Base-by-base conservation (phyloP, 2,113 vertebrate species). In the Brevimyrus niger region DNA sequence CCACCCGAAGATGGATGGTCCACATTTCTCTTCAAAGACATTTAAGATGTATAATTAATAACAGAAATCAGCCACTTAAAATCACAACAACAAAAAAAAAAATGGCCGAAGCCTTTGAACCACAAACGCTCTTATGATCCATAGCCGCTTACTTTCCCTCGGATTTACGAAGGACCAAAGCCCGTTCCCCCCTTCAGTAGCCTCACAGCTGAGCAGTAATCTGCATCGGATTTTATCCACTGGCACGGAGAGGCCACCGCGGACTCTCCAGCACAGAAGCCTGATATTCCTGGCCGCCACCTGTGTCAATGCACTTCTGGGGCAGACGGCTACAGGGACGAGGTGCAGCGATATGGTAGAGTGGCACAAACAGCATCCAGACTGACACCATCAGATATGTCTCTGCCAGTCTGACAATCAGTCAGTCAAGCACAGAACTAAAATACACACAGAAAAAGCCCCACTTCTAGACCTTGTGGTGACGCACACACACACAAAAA, bases 1-100 rank as follows among this genome's bases (percentile, higher is more conserved):
- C 73, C 73, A 80, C 38, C 73, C 35, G 3, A 80, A 38, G 73
- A 89, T 92, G 91, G 92, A 95, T 91, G 89, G 92, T 94, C 91
- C 90, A 89, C 92, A 92, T 91, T 61, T 21, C 90, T 94, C 93
- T 94, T 95, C 94, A 96, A 94, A 95, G 94, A 88, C 90, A 89
- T 89, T 92, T 94, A 92, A 92, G 93, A 95, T 93, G 93, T 93
- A 91, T 95, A 95, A 96, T 95, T 94, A 94, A 95, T 95, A 95
- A 94, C 95, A 95, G 93, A 94, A 95, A 94, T 95, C 90, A 90
- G 91, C 93, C 42, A 94, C 93, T 95, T 93, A 69, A 93, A 93
- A 94, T 94, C 92, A 93, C 90, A 94, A 91, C 92, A 93, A 92
- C 92, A 91, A 92, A 42, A 65, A 73, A 44, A 51, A 51, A 65